Evolutionary conservation across 1,140 invertebrate species (phyloP).

Genomic region (Bombus fervidus): DNA sequence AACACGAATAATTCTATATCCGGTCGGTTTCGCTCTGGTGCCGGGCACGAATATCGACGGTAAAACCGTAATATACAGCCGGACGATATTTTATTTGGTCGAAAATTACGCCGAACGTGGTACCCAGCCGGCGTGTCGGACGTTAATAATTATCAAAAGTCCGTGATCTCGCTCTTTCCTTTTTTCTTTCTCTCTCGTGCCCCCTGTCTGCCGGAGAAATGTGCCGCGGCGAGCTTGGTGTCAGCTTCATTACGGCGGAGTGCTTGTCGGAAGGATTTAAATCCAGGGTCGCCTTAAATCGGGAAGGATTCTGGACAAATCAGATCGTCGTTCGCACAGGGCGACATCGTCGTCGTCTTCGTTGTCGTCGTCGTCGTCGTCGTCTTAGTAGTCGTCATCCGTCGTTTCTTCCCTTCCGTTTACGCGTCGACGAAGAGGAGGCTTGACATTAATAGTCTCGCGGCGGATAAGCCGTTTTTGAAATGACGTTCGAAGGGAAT

Average conservation of each 20-base stretch:
- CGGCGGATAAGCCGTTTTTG: slow-evolving; percentile 69
- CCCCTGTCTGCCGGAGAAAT: not conserved
- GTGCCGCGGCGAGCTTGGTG: slow-evolving; percentile 27
- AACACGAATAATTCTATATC: slow-evolving; percentile 31
- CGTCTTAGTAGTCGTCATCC: slow-evolving; percentile 26
- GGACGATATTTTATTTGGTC: slow-evolving; percentile 8
- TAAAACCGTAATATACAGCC: not conserved
- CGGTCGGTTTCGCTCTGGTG: not conserved
- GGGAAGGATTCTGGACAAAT: slow-evolving; percentile 54
- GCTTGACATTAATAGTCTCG: slow-evolving; percentile 69
- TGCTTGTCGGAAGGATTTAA: slow-evolving; percentile 45
- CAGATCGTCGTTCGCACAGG: slow-evolving; percentile 39
- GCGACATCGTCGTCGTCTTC: slow-evolving; percentile 14
- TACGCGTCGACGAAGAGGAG: slow-evolving; percentile 61
- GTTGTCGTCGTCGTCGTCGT: not conserved
- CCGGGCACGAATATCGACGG: not conserved
- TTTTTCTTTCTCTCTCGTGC: not conserved
- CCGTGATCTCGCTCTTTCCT: not conserved
- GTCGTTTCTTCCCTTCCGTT: slow-evolving; percentile 56
- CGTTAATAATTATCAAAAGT: slow-evolving; percentile 32
- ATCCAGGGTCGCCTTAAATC: slow-evolving; percentile 50
- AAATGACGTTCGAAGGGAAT: slow-evolving; percentile 72
- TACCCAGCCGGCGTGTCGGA: too few species aligned
- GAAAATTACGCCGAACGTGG: slow-evolving; percentile 4
- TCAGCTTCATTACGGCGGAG: slow-evolving; percentile 49